These are phyloP conservation scores for Dermolepida albohirtum DNA, from an alignment of 2,888 invertebrate genomes.

Conservation along the genomic window DNA sequence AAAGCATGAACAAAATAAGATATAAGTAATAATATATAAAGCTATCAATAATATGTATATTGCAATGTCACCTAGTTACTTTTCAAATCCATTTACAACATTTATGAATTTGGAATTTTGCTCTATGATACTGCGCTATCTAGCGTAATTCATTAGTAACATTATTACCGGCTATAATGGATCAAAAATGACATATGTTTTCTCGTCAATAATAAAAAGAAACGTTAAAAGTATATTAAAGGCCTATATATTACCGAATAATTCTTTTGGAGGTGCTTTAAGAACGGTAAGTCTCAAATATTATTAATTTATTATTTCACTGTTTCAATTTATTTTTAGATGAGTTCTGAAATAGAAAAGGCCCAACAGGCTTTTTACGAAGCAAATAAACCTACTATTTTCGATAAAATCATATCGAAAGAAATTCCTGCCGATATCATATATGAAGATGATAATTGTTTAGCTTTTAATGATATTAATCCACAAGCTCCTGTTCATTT, in stretches of 20 bases:
- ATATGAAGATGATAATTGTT: constrained; percentile 82
- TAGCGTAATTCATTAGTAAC: no score
- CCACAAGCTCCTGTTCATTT: constrained; percentile 89
- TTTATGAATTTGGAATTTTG: no score
- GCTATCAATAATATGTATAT: no score
- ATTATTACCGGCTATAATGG: no score
- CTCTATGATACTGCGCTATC: no score
- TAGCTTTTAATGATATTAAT: constrained; percentile 84
- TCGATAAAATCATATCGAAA: constrained; percentile 82
- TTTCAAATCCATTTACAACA: no score
- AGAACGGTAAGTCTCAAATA: constrained; percentile 12
- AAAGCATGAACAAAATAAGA: no score
- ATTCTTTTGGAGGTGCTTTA: not conserved
- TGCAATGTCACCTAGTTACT: no score
- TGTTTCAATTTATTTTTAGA: constrained; percentile 49
- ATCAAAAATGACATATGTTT: constrained; percentile 27
- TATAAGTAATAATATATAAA: no score
- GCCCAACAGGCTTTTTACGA: constrained; percentile 54
- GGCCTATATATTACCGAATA: not conserved
- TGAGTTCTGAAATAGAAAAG: constrained; percentile 61
- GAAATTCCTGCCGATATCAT: constrained; percentile 85
- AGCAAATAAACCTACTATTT: constrained; percentile 70
- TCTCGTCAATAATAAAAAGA: constrained; percentile 4
- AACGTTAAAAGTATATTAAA: constrained; percentile 10
- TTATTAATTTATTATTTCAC: not conserved